Percentiles rank a stretch among this genome's conserved stretches.
phyloP scores from a whole-genome alignment of 2,888 invertebrate genomes.

The Coelinius sp. region DNA sequence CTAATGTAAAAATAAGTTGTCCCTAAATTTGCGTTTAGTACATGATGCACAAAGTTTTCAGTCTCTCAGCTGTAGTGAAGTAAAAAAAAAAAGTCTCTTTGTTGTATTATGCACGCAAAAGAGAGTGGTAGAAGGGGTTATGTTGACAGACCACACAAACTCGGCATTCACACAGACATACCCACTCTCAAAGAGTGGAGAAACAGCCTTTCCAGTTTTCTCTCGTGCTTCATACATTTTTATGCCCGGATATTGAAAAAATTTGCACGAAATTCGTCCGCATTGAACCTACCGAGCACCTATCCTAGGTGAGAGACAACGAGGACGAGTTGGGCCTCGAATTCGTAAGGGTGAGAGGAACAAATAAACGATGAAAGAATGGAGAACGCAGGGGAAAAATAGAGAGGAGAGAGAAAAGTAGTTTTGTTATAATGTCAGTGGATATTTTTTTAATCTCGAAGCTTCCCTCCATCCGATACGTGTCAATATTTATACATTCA shows the following conservation, averaged over 20 bases:
- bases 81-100: background rate
- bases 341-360: constrained; percentile 17
- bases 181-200: constrained; percentile 1
- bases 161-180: background rate
- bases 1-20: constrained; percentile 4
- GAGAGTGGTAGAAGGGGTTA: background rate
- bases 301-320: background rate
- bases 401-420: background rate
- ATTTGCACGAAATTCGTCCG: constrained; percentile 45
- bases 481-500: constrained; percentile 44
- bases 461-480: constrained; percentile 27
- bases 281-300: constrained; percentile 15
- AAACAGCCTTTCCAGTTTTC: background rate
- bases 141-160: constrained; percentile 4
- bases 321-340: background rate
- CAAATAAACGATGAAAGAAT: constrained; percentile 6
- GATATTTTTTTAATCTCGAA: constrained; percentile 45
- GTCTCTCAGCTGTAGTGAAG: background rate
- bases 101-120: constrained; percentile 12
- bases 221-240: constrained; percentile 46
- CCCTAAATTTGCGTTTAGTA: background rate
- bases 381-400: background rate
- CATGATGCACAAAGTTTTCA: constrained; percentile 5
- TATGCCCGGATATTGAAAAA: constrained; percentile 47
- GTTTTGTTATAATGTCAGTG: constrained; percentile 5